phyloP scores from a whole-genome alignment of 2,113 vertebrate genomes.

The Megaceryle maxima region DNA sequence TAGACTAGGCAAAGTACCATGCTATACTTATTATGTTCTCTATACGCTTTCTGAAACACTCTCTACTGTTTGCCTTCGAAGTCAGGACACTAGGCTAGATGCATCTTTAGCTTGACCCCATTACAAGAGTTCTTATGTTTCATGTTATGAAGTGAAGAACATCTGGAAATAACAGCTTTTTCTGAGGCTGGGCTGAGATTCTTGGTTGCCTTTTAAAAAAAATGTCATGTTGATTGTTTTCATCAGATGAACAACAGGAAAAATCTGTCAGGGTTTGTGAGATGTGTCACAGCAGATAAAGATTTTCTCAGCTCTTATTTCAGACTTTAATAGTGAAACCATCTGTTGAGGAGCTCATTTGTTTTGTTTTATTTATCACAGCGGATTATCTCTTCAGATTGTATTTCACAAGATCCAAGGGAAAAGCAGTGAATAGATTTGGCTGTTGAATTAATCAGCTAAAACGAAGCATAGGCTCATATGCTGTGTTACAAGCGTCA shows the following conservation, averaged over 20 bases:
- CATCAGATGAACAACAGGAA: slow-evolving; percentile 71
- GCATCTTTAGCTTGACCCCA: background rate
- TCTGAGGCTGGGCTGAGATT: slow-evolving; percentile 33
- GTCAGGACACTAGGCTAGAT: background rate
- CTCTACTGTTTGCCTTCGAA: background rate
- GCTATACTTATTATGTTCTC: background rate
- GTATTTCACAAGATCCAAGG: slow-evolving; percentile 32
- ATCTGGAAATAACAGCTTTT: slow-evolving; percentile 61
- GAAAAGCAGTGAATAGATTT: slow-evolving; percentile 1
- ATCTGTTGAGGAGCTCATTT: slow-evolving; percentile 48
- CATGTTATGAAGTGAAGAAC: background rate
- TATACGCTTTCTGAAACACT: background rate
- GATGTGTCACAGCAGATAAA: slow-evolving; percentile 69
- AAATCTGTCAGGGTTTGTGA: slow-evolving; percentile 70
- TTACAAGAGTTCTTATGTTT: slow-evolving; percentile 27
- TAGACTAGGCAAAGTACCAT: background rate
- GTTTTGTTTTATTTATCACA: slow-evolving; percentile 53
- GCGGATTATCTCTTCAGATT: slow-evolving; percentile 8
- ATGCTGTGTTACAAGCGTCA: background rate
- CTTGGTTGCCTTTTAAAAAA: slow-evolving; percentile 14
- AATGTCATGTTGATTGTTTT: slow-evolving; percentile 68
- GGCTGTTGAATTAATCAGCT: slow-evolving; percentile 5
- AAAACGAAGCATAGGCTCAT: background rate
- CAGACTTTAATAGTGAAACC: slow-evolving; percentile 53
- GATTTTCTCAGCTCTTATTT: slow-evolving; percentile 69